These are phyloP conservation scores for Smutsia temminckii DNA, from an alignment of 2,797 vertebrate species.

Conservation along the genomic window DNA sequence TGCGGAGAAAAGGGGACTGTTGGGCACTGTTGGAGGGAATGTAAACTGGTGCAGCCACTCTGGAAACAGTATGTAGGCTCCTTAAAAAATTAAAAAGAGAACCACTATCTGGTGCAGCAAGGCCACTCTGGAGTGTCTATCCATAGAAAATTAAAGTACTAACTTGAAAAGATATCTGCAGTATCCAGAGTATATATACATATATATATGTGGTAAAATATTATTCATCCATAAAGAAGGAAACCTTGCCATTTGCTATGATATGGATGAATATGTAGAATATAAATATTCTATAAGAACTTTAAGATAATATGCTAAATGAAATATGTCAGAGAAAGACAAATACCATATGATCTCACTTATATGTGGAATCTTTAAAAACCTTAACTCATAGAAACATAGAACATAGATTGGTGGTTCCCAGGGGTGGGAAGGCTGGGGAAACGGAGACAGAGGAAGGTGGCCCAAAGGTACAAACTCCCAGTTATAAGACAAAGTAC, in stretches of 20 bases:
- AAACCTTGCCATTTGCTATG: not conserved
- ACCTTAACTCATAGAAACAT: not conserved
- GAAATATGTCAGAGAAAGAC: not conserved
- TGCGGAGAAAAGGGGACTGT: not conserved
- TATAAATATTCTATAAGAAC: not conserved
- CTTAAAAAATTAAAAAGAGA: not conserved
- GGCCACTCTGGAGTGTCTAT: not conserved
- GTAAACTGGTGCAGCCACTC: not conserved
- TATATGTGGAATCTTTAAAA: not conserved
- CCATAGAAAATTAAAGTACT: not conserved
- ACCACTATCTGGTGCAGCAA: not conserved
- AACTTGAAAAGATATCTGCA: not conserved
- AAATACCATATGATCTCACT: not conserved
- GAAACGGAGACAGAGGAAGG: not conserved
- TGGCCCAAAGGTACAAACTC: not conserved
- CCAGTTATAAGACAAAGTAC: not conserved
- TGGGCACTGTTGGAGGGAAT: not conserved
- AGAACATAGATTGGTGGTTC: not conserved
- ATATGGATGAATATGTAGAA: not conserved
- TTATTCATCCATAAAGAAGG: not conserved
- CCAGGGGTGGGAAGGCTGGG: not conserved
- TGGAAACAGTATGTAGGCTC: not conserved
- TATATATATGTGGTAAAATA: not conserved
- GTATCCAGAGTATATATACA: not conserved
- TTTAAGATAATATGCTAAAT: not conserved